Base-by-base conservation (phyloP, 2,797 vertebrate species). In the Leucoraja ocellata region DNA sequence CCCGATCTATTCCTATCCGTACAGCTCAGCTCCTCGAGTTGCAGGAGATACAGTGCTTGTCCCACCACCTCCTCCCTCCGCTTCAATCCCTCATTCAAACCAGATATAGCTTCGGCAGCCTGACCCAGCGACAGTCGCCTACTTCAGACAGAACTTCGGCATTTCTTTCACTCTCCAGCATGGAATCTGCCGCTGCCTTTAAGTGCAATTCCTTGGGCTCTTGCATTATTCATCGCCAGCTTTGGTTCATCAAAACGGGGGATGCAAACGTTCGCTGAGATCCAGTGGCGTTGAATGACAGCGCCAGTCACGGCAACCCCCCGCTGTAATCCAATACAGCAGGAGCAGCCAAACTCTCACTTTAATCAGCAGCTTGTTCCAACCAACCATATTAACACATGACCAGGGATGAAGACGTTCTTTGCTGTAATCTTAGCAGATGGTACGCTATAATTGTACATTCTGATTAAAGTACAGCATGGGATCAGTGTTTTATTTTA, bases 291-390 rank as follows among this genome's bases (percentile, higher is more conserved):
- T n/a, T 65, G 61, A 68, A 88, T 36, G 16, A 88, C n/a, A 88
- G 90, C 68, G 8, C 71, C 71, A 74, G 36, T 54, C 10, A 92
- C 25, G 28, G 71, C 7, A 25, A 16, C 16, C n/a, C 7, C 63
- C 23, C 32, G 6, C 63, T 68, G n/a, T 88, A 65, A 88, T 36
- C 84, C 84, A 68, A 65, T 21, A 18, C n/a, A 65, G 6, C 63
- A 13, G 13, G 11, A 86, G 11, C 61, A 28, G 6, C 14, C 54
- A 4, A 73, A 28, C 90, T 28, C 58, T 54, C 23, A 25, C 71
- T 92, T 73, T 74, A 74, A 92, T 92, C 39, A 54, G 71, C 73
- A 92, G 25, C 90, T 74, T 73, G 90, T 63, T 76, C 90, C 88
- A 46, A 21, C 18, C 61, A 90, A 71, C n/a, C 23, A 32, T 46